A percentile compares a stretch with the other conserved stretches of the same genome.
Evolutionary conservation across 2,797 vertebrate species (phyloP).

Genomic region (Anguilla pacifica): DNA sequence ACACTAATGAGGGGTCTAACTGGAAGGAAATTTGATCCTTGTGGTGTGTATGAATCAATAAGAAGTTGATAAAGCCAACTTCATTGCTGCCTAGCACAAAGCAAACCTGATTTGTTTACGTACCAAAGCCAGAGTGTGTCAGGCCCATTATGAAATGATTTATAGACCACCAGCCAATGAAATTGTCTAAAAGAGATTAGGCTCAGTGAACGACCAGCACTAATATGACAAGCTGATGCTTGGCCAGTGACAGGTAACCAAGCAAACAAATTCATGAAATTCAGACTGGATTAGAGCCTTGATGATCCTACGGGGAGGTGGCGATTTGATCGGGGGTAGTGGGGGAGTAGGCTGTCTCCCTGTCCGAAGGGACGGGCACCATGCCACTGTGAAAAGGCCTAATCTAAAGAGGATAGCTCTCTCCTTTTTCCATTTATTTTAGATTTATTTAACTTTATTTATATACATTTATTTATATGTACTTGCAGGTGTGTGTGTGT

Average conservation of each 20-base stretch:
- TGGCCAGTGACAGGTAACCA: slow-evolving; percentile 95
- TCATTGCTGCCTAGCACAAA: slow-evolving; percentile 93
- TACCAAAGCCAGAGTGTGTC: slow-evolving; percentile 89
- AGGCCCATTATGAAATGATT: slow-evolving; percentile 93
- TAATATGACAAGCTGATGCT: slow-evolving; percentile 99
- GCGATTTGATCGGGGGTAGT: slow-evolving; percentile 86
- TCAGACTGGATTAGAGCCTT: slow-evolving; percentile 99
- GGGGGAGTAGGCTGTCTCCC: slow-evolving; percentile 66
- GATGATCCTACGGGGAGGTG: slow-evolving; percentile 92
- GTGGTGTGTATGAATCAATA: slow-evolving; percentile 87
- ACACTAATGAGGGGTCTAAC: slow-evolving; percentile 83
- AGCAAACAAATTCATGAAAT: slow-evolving; percentile 99
- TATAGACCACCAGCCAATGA: slow-evolving; percentile 95
- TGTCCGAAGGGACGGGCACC: slow-evolving; percentile 67
- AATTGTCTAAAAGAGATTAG: slow-evolving; percentile 98
- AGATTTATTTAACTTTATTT: background rate
- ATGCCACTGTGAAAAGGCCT: slow-evolving; percentile 62
- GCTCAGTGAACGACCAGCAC: slow-evolving; percentile 94
- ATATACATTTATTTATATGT: background rate
- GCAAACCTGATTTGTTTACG: slow-evolving; percentile 96
- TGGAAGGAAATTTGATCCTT: slow-evolving; percentile 83
- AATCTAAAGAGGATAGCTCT: background rate
- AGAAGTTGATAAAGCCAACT: slow-evolving; percentile 96
- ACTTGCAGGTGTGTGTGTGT: slow-evolving; percentile 25
- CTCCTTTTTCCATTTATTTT: background rate